A percentile compares a stretch with the other conserved stretches of the same genome.
phyloP scores from a whole-genome alignment of 2,113 vertebrate genomes.

The Elephas maximus region DNA sequence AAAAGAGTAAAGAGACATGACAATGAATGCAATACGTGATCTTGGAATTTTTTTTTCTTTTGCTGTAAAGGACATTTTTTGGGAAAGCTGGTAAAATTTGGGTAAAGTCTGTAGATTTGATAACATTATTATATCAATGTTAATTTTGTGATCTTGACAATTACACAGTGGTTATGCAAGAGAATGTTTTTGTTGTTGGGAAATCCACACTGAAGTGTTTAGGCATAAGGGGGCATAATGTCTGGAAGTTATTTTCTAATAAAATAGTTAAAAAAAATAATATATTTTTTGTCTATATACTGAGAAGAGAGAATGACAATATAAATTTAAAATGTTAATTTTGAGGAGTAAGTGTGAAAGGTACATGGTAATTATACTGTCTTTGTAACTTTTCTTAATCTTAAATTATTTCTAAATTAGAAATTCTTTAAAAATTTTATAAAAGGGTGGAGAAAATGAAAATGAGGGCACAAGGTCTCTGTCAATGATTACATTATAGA shows the following conservation, averaged over 20 bases:
- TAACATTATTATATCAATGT: not conserved
- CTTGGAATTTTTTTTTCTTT: not conserved
- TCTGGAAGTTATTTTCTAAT: not conserved
- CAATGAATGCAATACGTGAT: not conserved
- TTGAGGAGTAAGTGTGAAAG: not conserved
- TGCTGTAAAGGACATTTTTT: not conserved
- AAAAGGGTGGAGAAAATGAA: conserved; percentile 25
- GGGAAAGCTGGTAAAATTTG: conserved; percentile 12
- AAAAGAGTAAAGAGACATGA: not conserved
- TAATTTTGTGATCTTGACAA: conserved; percentile 43
- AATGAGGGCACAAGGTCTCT: not conserved
- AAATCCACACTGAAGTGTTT: not conserved
- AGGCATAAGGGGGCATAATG: not conserved
- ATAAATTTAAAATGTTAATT: conserved; percentile 16
- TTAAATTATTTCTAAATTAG: not conserved
- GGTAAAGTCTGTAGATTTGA: not conserved
- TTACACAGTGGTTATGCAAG: not conserved
- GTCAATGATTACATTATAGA: conserved; percentile 36
- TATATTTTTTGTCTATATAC: not conserved
- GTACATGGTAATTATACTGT: not conserved
- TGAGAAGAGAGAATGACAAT: not conserved
- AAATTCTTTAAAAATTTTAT: not conserved
- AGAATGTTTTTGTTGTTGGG: not conserved
- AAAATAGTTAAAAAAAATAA: conserved; percentile 41
- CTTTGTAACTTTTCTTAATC: not conserved